A percentile compares a stretch with the other conserved stretches of the same genome.
These are phyloP conservation scores for Euglossa dilemma DNA, from an alignment of 1,140 invertebrate genomes.

Conservation along the genomic window DNA sequence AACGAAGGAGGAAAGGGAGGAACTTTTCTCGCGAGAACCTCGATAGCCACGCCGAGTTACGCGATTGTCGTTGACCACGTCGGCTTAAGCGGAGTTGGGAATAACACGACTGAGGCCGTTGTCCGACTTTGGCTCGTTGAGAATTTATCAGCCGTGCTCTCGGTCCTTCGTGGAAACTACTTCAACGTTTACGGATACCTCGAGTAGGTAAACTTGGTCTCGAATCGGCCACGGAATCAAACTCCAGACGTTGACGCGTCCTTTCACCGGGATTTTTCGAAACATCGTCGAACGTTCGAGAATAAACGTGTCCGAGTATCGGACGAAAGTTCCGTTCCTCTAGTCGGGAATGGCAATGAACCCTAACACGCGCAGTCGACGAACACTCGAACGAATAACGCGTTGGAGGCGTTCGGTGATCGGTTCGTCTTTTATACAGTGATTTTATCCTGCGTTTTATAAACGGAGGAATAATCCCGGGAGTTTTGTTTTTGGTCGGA, in stretches of 20 bases:
- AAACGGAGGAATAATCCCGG: too few relatives aligned
- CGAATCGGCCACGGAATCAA: background rate
- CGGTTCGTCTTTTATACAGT: too few relatives aligned
- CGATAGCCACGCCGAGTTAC: background rate
- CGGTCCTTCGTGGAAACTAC: slow-evolving; percentile 21
- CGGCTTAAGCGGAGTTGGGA: slow-evolving; percentile 2
- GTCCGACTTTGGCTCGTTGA: slow-evolving; percentile 4
- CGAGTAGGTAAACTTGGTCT: background rate
- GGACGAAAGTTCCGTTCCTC: too few relatives aligned
- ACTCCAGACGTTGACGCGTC: background rate
- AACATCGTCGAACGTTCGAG: too few relatives aligned
- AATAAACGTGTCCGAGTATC: too few relatives aligned
- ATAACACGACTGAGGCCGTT: slow-evolving; percentile 11
- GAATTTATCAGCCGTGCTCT: slow-evolving; percentile 14
- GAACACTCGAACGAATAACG: too few relatives aligned
- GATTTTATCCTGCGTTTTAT: too few relatives aligned
- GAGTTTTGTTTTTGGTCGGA: too few relatives aligned
- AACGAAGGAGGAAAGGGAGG: background rate
- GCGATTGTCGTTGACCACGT: slow-evolving; percentile 24
- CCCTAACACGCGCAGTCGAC: too few relatives aligned
- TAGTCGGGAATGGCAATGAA: too few relatives aligned
- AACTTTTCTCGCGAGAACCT: background rate
- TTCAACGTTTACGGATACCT: background rate
- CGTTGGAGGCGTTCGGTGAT: too few relatives aligned
- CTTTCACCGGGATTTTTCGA: background rate